phyloP scores from a whole-genome alignment of 2,113 vertebrate species.

The Shinisaurus crocodilurus region DNA sequence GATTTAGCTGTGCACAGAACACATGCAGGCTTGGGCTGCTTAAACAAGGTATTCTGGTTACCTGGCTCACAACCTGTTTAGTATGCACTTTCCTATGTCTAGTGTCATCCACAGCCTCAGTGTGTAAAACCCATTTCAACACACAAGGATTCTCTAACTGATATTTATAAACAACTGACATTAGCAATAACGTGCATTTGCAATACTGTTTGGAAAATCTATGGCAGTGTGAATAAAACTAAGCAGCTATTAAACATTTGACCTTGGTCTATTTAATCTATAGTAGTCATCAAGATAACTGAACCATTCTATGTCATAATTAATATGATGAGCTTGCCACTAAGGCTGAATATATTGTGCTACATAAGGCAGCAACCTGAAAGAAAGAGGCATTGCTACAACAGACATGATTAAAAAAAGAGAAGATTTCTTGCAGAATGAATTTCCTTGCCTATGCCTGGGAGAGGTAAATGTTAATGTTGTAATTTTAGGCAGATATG shows the following conservation, averaged over 20 bases:
- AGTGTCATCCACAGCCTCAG: background rate
- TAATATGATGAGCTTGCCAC: conserved; percentile 69
- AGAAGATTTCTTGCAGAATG: conserved; percentile 65
- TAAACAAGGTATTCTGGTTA: background rate
- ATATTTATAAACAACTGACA: conserved; percentile 40
- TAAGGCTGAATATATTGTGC: conserved; percentile 62
- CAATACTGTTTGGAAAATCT: conserved; percentile 28
- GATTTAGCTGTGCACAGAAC: background rate
- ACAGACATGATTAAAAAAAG: conserved; percentile 70
- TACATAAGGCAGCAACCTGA: conserved; percentile 45
- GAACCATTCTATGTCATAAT: conserved; percentile 73
- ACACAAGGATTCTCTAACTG: background rate
- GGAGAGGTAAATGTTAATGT: conserved; percentile 52
- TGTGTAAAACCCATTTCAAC: background rate
- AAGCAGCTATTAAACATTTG: conserved; percentile 58
- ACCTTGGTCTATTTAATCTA: conserved; percentile 71
- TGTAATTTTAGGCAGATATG: conserved; percentile 73
- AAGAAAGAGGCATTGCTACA: conserved; percentile 60
- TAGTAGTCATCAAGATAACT: conserved; percentile 68
- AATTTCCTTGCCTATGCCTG: conserved; percentile 71
- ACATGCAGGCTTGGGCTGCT: background rate
- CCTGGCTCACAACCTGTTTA: background rate
- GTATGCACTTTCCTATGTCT: background rate
- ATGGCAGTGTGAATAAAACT: conserved; percentile 56
- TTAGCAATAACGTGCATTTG: conserved; percentile 46